Percentiles rank a stretch among this genome's conserved stretches.
phyloP scores from a whole-genome alignment of 2,797 vertebrate species.

The Otolemur crassicaudatus region DNA sequence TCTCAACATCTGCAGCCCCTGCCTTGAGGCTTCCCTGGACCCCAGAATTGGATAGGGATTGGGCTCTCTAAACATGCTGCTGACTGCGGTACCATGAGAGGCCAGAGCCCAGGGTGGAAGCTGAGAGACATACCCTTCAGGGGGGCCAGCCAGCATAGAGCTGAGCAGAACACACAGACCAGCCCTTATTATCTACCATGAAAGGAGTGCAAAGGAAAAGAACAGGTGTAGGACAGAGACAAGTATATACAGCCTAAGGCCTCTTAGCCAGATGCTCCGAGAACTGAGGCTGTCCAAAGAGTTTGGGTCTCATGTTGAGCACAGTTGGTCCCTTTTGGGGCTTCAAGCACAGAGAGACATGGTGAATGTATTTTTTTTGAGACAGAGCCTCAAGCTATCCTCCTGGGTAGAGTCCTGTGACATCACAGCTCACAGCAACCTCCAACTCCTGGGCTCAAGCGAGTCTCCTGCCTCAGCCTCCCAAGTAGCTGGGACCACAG shows the following conservation, averaged over 20 bases:
- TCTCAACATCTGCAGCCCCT: not conserved
- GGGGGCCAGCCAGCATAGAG: not conserved
- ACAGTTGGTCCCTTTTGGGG: too few relatives aligned
- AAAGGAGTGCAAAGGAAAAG: not conserved
- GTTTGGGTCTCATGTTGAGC: not conserved
- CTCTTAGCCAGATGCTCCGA: not conserved
- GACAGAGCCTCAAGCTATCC: too few relatives aligned
- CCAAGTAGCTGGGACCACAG: too few relatives aligned
- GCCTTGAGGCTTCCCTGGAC: too few relatives aligned
- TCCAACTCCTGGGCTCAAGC: too few relatives aligned
- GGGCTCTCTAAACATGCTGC: accelerated
- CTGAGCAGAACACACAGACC: not conserved
- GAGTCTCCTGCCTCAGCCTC: too few relatives aligned
- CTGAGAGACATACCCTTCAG: not conserved
- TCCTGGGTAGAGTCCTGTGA: too few relatives aligned
- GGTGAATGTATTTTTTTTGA: too few relatives aligned
- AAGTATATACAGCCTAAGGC: not conserved
- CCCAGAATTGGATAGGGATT: too few relatives aligned
- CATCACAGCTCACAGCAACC: too few relatives aligned
- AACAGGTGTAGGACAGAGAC: not conserved
- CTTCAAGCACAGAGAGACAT: accelerated
- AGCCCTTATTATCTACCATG: accelerated
- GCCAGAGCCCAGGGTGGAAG: not conserved
- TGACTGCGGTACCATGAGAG: accelerated
- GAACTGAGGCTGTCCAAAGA: too few relatives aligned